A percentile compares a stretch with the other conserved stretches of the same genome.
Evolutionary conservation across 1,140 invertebrate species (phyloP).

Genomic region (Drosophila tani): DNA sequence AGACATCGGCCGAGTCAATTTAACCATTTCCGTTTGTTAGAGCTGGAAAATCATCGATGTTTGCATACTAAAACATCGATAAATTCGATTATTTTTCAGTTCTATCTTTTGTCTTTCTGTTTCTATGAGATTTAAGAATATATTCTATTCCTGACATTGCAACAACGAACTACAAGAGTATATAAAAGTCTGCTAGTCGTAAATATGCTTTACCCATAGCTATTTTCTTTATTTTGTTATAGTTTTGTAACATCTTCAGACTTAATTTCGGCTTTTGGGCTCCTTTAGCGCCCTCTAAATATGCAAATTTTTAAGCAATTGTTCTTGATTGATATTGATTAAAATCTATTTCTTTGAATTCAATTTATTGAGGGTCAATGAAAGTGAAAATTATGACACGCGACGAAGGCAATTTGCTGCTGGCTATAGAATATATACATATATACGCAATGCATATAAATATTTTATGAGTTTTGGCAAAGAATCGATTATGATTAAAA

Average conservation of each 20-base stretch:
- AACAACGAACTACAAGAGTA: background rate
- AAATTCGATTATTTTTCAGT: background rate
- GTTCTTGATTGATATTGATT: slow-evolving; percentile 56
- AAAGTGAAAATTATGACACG: slow-evolving; percentile 48
- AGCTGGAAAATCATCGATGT: background rate
- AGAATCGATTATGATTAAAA: background rate
- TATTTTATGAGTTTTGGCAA: slow-evolving; percentile 10
- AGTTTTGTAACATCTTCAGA: background rate
- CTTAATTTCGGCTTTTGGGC: background rate
- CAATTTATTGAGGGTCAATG: slow-evolving; percentile 32
- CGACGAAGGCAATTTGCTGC: slow-evolving; percentile 6
- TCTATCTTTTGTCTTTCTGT: background rate
- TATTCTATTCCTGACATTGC: too few species aligned
- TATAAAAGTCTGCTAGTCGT: background rate
- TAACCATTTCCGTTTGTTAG: background rate
- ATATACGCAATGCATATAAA: background rate
- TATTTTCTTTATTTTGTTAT: background rate
- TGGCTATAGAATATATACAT: background rate
- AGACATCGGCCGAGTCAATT: background rate
- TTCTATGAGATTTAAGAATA: background rate
- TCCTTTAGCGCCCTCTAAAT: slow-evolving; percentile 9
- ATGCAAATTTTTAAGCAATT: slow-evolving; percentile 44
- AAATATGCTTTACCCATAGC: background rate
- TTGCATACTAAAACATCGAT: background rate
- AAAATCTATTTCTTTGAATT: slow-evolving; percentile 43